Conservation (phyloP, 2,888 invertebrate species). For the Thereva unica region DNA sequence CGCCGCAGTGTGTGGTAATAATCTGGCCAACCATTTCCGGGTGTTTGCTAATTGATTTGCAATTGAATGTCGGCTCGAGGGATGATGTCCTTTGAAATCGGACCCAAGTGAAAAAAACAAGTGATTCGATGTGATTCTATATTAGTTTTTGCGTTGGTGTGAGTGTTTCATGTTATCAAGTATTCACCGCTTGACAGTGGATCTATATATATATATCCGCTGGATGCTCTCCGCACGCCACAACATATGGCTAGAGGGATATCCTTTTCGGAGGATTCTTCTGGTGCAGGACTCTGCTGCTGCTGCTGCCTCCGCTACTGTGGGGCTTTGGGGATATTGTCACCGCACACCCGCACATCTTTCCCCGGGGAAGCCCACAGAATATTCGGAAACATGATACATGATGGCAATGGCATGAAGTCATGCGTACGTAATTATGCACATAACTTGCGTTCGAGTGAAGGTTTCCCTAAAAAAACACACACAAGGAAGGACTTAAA, state of each 20-base stretch:
- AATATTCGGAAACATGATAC: conserved; percentile 25
- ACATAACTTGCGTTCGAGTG: neutral
- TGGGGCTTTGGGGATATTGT: neutral
- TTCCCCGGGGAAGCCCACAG: conserved; percentile 23
- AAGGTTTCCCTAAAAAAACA: neutral
- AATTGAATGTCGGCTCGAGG: neutral
- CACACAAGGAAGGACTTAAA: no score
- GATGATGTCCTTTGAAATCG: conserved; percentile 2
- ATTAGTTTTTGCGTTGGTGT: neutral
- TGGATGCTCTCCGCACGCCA: neutral
- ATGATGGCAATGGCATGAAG: conserved; percentile 15
- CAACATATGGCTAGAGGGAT: conserved; percentile 3
- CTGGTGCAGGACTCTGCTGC: no score
- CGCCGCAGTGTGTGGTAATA: no score
- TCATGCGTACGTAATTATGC: conserved; percentile 30
- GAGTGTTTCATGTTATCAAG: neutral
- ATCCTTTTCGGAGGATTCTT: no score
- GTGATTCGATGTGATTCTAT: neutral
- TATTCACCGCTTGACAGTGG: neutral
- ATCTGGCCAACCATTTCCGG: conserved; percentile 2
- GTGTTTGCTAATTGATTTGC: conserved; percentile 19
- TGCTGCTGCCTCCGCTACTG: no score
- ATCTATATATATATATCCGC: neutral
- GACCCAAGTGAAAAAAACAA: neutral
- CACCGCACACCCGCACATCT: neutral